A percentile compares a stretch with the other conserved stretches of the same genome.
These are phyloP conservation scores for Branchinecta sandiegonensis DNA, from an alignment of 2,888 invertebrate genomes.

Conservation along the genomic window DNA sequence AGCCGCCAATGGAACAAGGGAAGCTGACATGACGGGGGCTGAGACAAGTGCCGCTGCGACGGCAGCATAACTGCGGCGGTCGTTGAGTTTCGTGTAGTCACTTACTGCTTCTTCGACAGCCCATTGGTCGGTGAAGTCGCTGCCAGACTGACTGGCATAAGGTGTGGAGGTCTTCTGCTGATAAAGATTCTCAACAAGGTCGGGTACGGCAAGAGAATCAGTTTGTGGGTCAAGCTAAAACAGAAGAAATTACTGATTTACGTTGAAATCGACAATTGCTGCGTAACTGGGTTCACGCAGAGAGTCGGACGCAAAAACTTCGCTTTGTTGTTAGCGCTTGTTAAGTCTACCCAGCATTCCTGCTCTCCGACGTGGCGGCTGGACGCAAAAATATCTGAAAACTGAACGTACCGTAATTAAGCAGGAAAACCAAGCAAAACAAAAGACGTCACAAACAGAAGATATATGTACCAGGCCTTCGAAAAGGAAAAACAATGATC, in stretches of 20 bases:
- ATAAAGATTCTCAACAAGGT: constrained; percentile 9
- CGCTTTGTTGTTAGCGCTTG: no score
- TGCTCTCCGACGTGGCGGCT: no score
- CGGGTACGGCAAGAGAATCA: not conserved
- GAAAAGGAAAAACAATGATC: no score
- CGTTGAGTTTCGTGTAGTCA: not conserved
- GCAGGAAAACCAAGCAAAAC: no score
- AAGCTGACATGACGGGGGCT: not conserved
- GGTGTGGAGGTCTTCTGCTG: not conserved
- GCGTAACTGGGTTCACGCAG: no score
- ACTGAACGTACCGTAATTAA: no score
- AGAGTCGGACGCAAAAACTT: no score
- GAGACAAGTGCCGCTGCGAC: not conserved
- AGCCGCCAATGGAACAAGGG: not conserved
- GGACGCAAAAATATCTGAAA: no score
- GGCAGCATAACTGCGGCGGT: not conserved
- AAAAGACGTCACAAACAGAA: no score
- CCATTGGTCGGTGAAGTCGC: not conserved
- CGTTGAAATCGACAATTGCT: no score
- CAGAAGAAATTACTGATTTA: not conserved
- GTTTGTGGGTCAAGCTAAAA: not conserved
- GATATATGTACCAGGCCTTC: no score
- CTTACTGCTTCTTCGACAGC: not conserved
- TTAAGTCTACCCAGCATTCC: no score
- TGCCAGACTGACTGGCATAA: not conserved